Conservation (phyloP, 2,797 vertebrate genomes). For the Mastacembelus armatus region DNA sequence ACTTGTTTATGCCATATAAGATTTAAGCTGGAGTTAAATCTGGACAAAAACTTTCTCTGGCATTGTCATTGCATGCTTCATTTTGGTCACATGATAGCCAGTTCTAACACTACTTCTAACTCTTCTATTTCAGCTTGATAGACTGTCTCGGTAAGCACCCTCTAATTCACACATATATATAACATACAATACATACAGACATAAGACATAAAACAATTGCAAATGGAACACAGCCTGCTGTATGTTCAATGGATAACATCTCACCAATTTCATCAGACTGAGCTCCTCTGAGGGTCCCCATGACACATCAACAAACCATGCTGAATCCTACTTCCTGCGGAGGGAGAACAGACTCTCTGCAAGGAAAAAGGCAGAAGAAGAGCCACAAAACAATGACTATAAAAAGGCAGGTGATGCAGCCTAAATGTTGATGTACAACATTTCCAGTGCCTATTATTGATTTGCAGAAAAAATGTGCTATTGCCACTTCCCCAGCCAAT, state of each 20-base stretch:
- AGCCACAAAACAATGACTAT: constrained; percentile 86
- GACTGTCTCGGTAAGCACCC: constrained; percentile 87
- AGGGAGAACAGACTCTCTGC: constrained; percentile 88
- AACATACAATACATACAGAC: neutral
- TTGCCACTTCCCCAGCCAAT: neutral
- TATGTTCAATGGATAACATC: neutral
- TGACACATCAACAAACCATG: constrained; percentile 80
- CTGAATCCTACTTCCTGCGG: constrained; percentile 84
- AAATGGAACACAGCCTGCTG: neutral
- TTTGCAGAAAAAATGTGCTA: neutral
- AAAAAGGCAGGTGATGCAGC: constrained; percentile 84
- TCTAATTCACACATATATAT: too few species aligned
- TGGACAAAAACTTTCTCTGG: too few species aligned
- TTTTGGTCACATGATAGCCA: neutral
- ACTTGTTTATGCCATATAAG: constrained; percentile 30
- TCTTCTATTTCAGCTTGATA: constrained; percentile 87
- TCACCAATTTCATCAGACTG: constrained; percentile 76
- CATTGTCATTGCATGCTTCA: neutral
- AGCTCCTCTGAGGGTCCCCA: constrained; percentile 83
- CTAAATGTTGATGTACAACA: neutral
- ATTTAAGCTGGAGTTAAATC: neutral
- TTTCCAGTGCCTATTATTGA: neutral
- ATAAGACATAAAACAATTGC: neutral
- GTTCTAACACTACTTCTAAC: constrained; percentile 42
- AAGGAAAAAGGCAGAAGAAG: constrained; percentile 86